Percentiles rank a stretch among this genome's conserved stretches.
Evolutionary conservation across 2,888 invertebrate genomes (phyloP).

Genomic region (Drosophila trichaetosa): DNA sequence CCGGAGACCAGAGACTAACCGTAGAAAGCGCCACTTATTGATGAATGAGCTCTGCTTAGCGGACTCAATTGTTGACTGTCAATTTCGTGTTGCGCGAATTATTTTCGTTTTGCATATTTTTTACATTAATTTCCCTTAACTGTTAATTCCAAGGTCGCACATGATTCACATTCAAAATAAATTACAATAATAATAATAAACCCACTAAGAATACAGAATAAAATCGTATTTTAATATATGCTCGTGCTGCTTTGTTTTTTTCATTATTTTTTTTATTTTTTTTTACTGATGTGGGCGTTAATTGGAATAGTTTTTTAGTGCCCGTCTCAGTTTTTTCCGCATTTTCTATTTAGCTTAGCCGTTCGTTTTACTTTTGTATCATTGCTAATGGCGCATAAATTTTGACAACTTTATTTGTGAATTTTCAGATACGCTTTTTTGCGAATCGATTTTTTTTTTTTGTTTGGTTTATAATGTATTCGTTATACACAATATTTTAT

Average conservation of each 20-base stretch:
- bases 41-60: constrained; percentile 19
- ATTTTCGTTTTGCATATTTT: constrained; percentile 10
- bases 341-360: background rate
- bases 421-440: constrained; percentile 9
- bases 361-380: constrained; percentile 14
- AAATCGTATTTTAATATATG: constrained; percentile 33
- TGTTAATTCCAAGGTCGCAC: constrained; percentile 64
- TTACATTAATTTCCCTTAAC: constrained; percentile 1
- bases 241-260: constrained; percentile 33
- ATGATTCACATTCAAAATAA: constrained; percentile 51
- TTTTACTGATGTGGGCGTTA: constrained; percentile 11
- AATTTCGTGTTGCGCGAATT: constrained; percentile 1
- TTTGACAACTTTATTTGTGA: constrained; percentile 32
- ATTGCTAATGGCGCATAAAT: constrained; percentile 61
- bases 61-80: constrained; percentile 16
- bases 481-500: constrained; percentile 16
- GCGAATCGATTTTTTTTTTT: constrained; percentile 29
- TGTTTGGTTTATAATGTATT: constrained; percentile 28
- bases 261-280: constrained; percentile 21
- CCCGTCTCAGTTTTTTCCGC: constrained; percentile 24
- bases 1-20: background rate
- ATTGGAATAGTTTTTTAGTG: constrained; percentile 36
- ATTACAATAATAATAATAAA: constrained; percentile 31
- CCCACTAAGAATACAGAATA: constrained; percentile 12
- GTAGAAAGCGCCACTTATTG: constrained; percentile 47